Percentiles rank a stretch among this genome's conserved stretches.
phyloP scores from a whole-genome alignment of 2,888 invertebrate genomes.

The Seira sanloemensis region DNA sequence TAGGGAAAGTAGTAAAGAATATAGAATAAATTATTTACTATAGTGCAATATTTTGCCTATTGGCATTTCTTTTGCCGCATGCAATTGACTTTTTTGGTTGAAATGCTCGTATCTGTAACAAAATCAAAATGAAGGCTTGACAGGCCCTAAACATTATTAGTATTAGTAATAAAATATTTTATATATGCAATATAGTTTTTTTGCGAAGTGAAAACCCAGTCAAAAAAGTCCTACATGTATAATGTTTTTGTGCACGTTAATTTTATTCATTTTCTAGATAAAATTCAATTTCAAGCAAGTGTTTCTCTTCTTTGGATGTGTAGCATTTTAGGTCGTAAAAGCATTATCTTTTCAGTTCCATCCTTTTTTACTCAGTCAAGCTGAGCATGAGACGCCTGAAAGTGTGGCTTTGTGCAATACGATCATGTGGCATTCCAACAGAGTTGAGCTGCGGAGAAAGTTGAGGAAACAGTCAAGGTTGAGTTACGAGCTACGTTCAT shows the following conservation, averaged over 20 bases:
- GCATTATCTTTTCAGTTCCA: slow-evolving; percentile 15
- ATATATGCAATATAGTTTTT: neutral
- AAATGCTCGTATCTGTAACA: neutral
- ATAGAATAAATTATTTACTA: neutral
- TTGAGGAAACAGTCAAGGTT: slow-evolving; percentile 17
- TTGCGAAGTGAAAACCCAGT: neutral
- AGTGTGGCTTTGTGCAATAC: slow-evolving; percentile 93
- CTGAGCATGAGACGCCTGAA: slow-evolving; percentile 95
- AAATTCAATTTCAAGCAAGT: too few species aligned
- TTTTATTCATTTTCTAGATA: too few species aligned
- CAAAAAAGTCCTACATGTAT: neutral
- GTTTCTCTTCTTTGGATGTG: too few species aligned
- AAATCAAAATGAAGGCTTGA: neutral
- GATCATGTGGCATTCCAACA: slow-evolving; percentile 83
- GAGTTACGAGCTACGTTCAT: neutral
- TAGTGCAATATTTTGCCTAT: neutral
- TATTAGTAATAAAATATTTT: too few species aligned
- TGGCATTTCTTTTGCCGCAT: neutral
- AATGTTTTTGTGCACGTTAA: neutral
- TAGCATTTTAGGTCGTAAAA: too few species aligned
- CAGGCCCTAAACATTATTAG: neutral
- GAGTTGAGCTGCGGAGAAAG: slow-evolving; percentile 80
- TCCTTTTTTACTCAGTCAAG: slow-evolving; percentile 83
- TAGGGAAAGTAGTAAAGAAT: neutral
- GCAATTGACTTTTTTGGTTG: neutral